These are phyloP conservation scores for Psylliodes chrysocephalus DNA, from an alignment of 2,888 invertebrate genomes.

Conservation along the genomic window DNA sequence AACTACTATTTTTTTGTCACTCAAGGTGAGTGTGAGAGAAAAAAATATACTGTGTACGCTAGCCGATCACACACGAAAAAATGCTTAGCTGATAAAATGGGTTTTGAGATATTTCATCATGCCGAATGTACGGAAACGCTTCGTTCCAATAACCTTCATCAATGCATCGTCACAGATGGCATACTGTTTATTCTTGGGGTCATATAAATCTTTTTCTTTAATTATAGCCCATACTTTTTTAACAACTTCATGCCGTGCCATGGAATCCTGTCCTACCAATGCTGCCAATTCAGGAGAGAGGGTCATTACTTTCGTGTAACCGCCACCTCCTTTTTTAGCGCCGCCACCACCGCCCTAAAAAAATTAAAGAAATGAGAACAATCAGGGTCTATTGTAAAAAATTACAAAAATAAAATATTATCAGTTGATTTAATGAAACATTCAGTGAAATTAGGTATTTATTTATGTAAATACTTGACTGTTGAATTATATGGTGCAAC, in stretches of 20 bases:
- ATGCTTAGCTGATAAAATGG: conserved; percentile 78
- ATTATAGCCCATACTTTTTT: conserved; percentile 91
- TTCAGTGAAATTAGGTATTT: not conserved
- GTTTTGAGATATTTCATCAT: conserved; percentile 97
- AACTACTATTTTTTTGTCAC: conserved; percentile 33
- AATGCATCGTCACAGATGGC: conserved; percentile 94
- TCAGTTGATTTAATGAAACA: not conserved
- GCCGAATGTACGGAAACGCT: conserved; percentile 93
- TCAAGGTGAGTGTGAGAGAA: conserved; percentile 11
- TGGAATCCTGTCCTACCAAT: conserved; percentile 83
- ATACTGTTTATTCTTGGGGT: conserved; percentile 94
- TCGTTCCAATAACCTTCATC: conserved; percentile 88
- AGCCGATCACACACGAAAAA: conserved; percentile 13
- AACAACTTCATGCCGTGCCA: conserved; percentile 91
- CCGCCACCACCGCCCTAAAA: conserved; percentile 45
- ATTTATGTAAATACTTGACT: not conserved
- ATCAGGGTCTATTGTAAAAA: no score
- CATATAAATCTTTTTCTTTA: conserved; percentile 88
- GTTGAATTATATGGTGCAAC: not conserved
- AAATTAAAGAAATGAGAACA: not conserved
- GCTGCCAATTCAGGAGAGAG: conserved; percentile 87
- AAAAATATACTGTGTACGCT: conserved; percentile 12
- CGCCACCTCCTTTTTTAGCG: conserved; percentile 72
- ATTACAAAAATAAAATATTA: not conserved
- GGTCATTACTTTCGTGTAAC: conserved; percentile 86